A percentile compares a stretch with the other conserved stretches of the same genome.
phyloP scores from a whole-genome alignment of 2,797 vertebrate genomes.

The Xenopus petersii region DNA sequence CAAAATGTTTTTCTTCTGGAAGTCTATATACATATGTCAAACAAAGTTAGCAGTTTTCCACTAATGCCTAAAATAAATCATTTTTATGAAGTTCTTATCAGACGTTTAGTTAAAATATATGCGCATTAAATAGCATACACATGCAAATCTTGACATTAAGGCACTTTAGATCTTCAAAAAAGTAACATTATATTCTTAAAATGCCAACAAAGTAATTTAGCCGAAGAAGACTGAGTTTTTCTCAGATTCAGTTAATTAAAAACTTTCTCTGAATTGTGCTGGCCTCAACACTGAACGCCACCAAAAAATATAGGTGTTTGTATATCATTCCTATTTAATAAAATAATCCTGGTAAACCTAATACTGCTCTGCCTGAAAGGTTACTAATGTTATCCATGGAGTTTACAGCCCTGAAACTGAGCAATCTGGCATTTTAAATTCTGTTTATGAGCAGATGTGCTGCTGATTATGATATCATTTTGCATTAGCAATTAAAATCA shows the following conservation, averaged over 20 bases:
- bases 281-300: background rate
- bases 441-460: conserved; percentile 39
- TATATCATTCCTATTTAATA: conserved; percentile 29
- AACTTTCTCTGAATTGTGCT: conserved; percentile 6
- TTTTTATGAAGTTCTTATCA: conserved; percentile 5
- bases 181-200: conserved; percentile 18
- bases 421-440: conserved; percentile 28
- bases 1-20: too few species aligned
- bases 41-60: background rate
- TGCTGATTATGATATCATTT: conserved; percentile 27
- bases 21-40: too few species aligned
- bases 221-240: conserved; percentile 1
- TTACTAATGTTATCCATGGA: conserved; percentile 27
- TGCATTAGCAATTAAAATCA: conserved; percentile 25
- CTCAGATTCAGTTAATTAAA: conserved; percentile 18
- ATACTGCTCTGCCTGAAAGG: conserved; percentile 25
- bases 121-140: conserved; percentile 17
- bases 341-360: conserved; percentile 13
- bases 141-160: conserved; percentile 22
- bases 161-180: conserved; percentile 5
- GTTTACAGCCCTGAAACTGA: conserved; percentile 31
- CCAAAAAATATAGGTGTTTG: background rate
- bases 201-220: conserved; percentile 24
- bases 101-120: conserved; percentile 5
- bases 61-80: conserved; percentile 4